Percentiles rank a stretch among this genome's conserved stretches.
These are phyloP conservation scores for Lomographa bimaculata DNA, from an alignment of 2,888 invertebrate species.

Conservation along the genomic window DNA sequence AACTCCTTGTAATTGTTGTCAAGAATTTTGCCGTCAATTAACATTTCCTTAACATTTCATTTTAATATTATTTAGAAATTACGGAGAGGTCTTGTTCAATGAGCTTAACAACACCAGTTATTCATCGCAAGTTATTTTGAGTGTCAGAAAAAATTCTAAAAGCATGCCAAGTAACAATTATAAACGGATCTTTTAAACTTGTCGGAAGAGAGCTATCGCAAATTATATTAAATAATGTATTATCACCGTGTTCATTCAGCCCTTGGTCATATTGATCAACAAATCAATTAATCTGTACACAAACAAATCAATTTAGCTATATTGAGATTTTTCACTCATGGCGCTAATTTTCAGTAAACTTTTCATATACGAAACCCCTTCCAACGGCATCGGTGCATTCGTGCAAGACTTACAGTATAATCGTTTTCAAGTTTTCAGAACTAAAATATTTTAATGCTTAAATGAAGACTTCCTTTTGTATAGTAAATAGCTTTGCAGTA, in stretches of 20 bases:
- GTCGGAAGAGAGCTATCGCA: constrained; percentile 16
- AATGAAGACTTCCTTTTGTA: no score
- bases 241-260: no score
- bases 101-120: not conserved
- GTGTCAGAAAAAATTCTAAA: constrained; percentile 13
- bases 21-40: no score
- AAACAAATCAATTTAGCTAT: no score
- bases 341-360: constrained; percentile 40
- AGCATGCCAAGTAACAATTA: constrained; percentile 22
- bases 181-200: constrained; percentile 5
- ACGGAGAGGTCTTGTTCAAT: constrained; percentile 1
- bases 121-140: constrained; percentile 5
- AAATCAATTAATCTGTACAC: no score
- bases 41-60: no score
- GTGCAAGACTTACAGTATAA: constrained; percentile 45
- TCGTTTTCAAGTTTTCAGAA: constrained; percentile 38
- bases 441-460: constrained; percentile 53
- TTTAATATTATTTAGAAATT: no score
- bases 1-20: no score
- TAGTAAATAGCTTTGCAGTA: constrained; percentile 48
- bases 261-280: no score
- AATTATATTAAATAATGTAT: no score
- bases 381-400: constrained; percentile 51
- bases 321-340: no score
- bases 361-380: constrained; percentile 46